Percentiles rank a stretch among this genome's conserved stretches.
Conservation (phyloP, 2,113 vertebrate genomes). For the Ciconia boyciana region DNA sequence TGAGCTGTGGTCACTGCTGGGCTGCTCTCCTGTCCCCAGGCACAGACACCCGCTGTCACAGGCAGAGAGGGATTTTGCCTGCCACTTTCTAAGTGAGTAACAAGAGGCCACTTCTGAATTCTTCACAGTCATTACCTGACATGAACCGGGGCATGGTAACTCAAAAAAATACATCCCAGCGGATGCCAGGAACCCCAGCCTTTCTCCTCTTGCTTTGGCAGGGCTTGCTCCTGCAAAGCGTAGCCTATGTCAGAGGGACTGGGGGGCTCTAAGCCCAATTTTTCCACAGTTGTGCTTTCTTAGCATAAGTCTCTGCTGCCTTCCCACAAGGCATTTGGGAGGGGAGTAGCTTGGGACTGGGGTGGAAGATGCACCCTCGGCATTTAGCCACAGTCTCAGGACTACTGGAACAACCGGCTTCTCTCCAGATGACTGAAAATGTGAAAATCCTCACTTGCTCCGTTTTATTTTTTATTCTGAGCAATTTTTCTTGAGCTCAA, state of each 20-base stretch:
- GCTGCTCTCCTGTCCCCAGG: neutral
- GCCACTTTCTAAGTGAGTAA: neutral
- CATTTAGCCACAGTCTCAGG: neutral
- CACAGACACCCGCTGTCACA: neutral
- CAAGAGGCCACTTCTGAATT: neutral
- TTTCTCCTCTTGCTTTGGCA: neutral
- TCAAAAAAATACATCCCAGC: neutral
- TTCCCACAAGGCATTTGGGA: neutral
- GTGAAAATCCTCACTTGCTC: neutral
- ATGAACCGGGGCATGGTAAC: neutral
- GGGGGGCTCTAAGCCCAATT: rapidly evolving
- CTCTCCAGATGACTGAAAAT: neutral
- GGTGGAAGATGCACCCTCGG: neutral
- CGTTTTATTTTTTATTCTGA: neutral
- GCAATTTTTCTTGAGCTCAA: neutral
- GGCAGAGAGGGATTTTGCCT: neutral
- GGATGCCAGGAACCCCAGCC: neutral
- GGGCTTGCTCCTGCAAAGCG: neutral
- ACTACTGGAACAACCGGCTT: neutral
- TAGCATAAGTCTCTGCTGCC: neutral
- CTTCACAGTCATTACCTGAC: neutral
- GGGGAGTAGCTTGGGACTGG: neutral
- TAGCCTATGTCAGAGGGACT: rapidly evolving
- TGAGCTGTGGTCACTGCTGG: neutral
- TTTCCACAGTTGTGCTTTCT: neutral